phyloP scores from a whole-genome alignment of 2,888 invertebrate species.

The Pheosia gnoma region DNA sequence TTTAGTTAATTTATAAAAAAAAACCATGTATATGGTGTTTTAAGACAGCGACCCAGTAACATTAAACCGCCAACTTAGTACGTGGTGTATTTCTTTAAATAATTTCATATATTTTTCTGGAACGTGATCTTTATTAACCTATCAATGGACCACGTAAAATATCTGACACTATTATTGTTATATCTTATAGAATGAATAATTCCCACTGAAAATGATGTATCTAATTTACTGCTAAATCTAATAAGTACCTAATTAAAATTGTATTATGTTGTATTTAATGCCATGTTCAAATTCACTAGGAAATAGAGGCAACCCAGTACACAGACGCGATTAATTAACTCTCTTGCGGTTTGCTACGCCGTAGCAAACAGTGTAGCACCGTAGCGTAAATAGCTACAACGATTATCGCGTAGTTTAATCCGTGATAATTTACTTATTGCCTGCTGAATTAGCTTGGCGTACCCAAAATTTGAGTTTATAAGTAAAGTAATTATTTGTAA shows the following conservation, averaged over 20 bases:
- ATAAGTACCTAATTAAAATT: background rate
- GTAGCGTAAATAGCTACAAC: conserved; percentile 19
- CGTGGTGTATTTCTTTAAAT: too few species aligned
- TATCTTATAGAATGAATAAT: too few species aligned
- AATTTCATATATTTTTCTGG: too few species aligned
- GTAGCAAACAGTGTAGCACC: conserved; percentile 9
- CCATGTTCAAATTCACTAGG: conserved; percentile 1
- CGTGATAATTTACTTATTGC: background rate
- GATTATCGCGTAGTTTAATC: conserved; percentile 4
- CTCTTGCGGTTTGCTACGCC: conserved; percentile 28
- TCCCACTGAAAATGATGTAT: background rate
- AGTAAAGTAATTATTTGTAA: background rate
- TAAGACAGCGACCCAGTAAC: too few species aligned
- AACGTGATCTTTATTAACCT: too few species aligned
- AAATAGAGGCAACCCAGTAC: conserved; percentile 14
- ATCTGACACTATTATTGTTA: too few species aligned
- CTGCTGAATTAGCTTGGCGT: too few species aligned
- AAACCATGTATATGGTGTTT: too few species aligned
- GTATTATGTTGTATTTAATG: background rate
- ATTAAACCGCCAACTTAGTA: too few species aligned
- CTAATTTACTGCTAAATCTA: background rate
- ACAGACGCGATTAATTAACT: conserved; percentile 29
- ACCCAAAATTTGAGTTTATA: background rate
- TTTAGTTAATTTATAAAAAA: too few species aligned
- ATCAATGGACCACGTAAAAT: too few species aligned